Percentiles rank a stretch among this genome's conserved stretches.
These are phyloP conservation scores for Rhopalosiphum nymphaeae DNA, from an alignment of 2,888 invertebrate genomes.

Conservation along the genomic window DNA sequence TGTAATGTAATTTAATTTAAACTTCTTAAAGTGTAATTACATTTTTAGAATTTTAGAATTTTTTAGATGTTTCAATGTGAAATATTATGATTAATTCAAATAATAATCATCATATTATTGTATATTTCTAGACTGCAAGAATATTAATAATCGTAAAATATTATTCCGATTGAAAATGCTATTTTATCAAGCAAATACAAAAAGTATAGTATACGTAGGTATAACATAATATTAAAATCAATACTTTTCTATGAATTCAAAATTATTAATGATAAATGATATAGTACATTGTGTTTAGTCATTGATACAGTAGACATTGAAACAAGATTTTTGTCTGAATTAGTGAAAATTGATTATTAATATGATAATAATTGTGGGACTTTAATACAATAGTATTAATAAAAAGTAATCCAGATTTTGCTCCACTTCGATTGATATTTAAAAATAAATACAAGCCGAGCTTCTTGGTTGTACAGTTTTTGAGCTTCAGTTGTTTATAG, in stretches of 20 bases:
- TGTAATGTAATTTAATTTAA: background rate
- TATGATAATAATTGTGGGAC: background rate
- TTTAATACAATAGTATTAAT: background rate
- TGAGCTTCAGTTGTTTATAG: background rate
- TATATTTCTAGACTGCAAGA: background rate
- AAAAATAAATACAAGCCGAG: conserved; percentile 33
- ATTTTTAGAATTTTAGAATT: background rate
- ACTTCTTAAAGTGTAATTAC: background rate
- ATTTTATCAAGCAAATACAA: background rate
- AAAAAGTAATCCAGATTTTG: background rate
- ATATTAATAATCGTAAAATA: background rate
- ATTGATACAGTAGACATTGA: background rate
- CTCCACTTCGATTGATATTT: conserved; percentile 1
- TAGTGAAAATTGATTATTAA: background rate
- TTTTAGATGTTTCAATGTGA: background rate
- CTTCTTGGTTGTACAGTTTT: background rate
- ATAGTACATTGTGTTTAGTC: background rate
- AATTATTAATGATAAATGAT: background rate
- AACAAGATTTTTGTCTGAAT: background rate
- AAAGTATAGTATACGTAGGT: background rate
- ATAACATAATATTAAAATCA: background rate
- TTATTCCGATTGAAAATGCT: background rate
- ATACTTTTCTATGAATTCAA: background rate
- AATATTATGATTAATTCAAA: background rate
- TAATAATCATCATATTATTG: background rate